Percentiles rank a stretch among this genome's conserved stretches.
Conservation (phyloP, 2,113 vertebrate species). For the Zosterops pallidus region DNA sequence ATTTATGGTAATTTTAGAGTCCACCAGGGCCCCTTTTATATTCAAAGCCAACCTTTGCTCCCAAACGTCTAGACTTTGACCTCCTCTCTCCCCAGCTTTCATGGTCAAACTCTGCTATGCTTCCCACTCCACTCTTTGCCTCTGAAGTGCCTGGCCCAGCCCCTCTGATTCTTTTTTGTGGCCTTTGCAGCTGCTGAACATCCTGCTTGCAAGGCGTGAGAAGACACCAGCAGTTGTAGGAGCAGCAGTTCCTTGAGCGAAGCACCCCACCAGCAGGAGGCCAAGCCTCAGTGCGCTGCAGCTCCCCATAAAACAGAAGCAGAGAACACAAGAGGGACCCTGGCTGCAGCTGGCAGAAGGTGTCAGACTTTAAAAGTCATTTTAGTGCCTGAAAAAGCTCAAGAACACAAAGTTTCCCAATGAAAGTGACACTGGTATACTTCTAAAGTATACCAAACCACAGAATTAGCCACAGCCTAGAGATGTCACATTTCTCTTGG, state of each 20-base stretch:
- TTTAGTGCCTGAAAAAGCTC: not conserved
- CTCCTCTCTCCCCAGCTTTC: not conserved
- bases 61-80: constrained; percentile 33
- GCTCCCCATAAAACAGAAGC: not conserved
- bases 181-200: not conserved
- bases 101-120: not conserved
- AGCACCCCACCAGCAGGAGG: not conserved
- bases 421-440: not conserved
- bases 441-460: not conserved
- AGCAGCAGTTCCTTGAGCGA: not conserved
- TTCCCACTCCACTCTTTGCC: not conserved
- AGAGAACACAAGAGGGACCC: not conserved
- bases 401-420: not conserved
- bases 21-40: constrained; percentile 24
- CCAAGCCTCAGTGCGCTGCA: not conserved
- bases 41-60: constrained; percentile 51
- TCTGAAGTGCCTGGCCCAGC: not conserved
- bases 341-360: not conserved
- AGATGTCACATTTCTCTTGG: not conserved
- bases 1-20: constrained; percentile 65
- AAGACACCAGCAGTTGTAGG: not conserved
- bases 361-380: not conserved
- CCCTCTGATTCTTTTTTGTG: not conserved
- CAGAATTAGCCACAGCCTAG: not conserved
- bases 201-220: not conserved